Base-by-base conservation (phyloP, 2,113 vertebrate species). In the Lophura nycthemera region DNA sequence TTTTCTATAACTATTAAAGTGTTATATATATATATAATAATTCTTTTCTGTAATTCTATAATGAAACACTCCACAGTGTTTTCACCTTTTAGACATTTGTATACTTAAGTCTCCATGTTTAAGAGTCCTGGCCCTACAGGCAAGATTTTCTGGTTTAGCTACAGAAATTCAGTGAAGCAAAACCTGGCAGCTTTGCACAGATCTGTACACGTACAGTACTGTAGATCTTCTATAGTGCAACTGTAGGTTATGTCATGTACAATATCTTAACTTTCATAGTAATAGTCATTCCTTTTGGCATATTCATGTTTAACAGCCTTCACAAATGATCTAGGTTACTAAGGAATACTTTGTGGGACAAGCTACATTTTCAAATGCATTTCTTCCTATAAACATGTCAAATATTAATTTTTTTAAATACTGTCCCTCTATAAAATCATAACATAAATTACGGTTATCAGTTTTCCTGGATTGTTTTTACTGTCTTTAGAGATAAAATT, bases 61-160 rank as follows among this genome's bases (percentile, higher is more conserved):
- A 29, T 54, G 52, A 54, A 54, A 30, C 52, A 79, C 48, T 83
- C 57, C 11, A 15, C 14, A 32, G 21, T 71, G 47, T 89, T 96
- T 92, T 77, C 52, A 65, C 25, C 48, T 91, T 92, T 88, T 27
- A 67, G 66, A n/a, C 32, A 65, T 93, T 91, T 87, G 66, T 90
- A 88, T 91, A 75, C 52, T 88, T 88, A 86, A 19, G 56, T 52
- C 78, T 92, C 67, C 30, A 42, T 1, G 1, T 85, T 95, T 92
- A 82, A 83, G 78, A 93, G 71, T 66, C 63, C 78, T 96, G 86
- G 56, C 71, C 60, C 89, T 91, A 79, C 60, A 92, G 89, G 92
- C 92, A 95, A 93, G 91, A 92, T 89, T 94, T 96, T 96, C 94
- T 96, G 87, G 67, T 91, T 95, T 94, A 91, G 56, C 82, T 91